Evolutionary conservation across 2,113 vertebrate species (phyloP), one percentile per base, ranked within the genome.

Genomic region (Cyprinus carpio): DNA sequence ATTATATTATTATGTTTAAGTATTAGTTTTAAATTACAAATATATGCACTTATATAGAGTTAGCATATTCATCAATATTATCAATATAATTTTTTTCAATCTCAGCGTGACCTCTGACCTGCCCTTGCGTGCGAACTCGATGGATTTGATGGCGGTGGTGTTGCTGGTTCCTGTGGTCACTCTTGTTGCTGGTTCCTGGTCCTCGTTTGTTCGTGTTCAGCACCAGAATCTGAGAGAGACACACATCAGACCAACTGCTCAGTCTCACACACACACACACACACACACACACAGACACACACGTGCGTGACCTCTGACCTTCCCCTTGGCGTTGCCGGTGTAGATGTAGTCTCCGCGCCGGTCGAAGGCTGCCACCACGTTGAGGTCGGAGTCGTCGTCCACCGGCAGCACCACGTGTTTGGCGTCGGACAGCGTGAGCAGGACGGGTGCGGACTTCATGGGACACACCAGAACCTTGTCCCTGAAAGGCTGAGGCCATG

Each of bases 141-240:
- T 99, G 4, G 98, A 99, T 89, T 99, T 99, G 87, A 99, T 99
- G 81, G 98, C 98, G 0, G 98, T 99, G 85, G 98, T 99, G 94
- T 99, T 99, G 93, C 98, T 99, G 90, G 98, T 99, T 43, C 98
- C 98, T 6, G 98, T 99, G 15, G 98, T 99, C 82, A 99, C 98
- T 93, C 98, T 94, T 94, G 99, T 99, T 64, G 98, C 99, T 67
- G 98, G 97, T 88, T 99, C 98, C 82, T 99, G 94, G 85, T 99
- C 97, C 94, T 99, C n/a, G 98, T 86, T 95, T 96, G 91, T 98
- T 94, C 69, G 97, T 99, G 94, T 97, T 99, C 88, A 99, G 91
- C 81, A 99, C 98, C 91, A 99, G 93, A 85, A 99, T 99, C 98
- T 99, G 90, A 13, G 20, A 49, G 31, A 40, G 37, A 72, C 15